These are phyloP conservation scores for Escarpia spicata DNA, from an alignment of 2,888 invertebrate species.

Conservation along the genomic window DNA sequence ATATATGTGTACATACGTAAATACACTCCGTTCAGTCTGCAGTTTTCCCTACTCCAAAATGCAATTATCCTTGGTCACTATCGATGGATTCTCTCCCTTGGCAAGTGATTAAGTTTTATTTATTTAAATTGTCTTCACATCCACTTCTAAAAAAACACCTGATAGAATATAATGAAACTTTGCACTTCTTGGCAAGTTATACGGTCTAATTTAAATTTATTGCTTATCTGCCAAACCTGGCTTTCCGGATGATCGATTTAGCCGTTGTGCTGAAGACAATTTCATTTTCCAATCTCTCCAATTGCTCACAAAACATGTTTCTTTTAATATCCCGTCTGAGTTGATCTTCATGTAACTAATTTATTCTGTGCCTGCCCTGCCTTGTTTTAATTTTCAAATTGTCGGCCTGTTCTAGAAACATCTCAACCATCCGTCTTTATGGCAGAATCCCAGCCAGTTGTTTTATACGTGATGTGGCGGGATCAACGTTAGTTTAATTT, in stretches of 20 bases:
- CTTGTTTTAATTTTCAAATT: too few species aligned
- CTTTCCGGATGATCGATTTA: background rate
- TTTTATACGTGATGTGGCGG: too few species aligned
- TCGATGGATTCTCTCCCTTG: background rate
- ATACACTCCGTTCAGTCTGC: background rate
- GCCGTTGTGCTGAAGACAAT: background rate
- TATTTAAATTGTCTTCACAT: background rate
- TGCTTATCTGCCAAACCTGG: background rate
- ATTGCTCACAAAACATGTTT: background rate
- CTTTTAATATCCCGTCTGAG: background rate
- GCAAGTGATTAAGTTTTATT: background rate
- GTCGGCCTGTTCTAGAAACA: too few species aligned
- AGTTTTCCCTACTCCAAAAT: background rate
- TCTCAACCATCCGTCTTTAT: too few species aligned
- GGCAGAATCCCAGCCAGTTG: too few species aligned
- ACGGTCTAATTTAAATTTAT: background rate
- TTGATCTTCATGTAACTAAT: background rate
- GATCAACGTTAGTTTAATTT: too few species aligned
- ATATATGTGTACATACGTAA: background rate
- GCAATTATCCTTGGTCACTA: background rate
- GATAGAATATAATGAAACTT: background rate
- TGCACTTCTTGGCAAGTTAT: background rate
- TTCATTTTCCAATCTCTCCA: background rate
- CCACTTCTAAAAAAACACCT: background rate
- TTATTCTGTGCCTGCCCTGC: background rate